phyloP scores from a whole-genome alignment of 2,888 invertebrate genomes.

The Tethea ocularis region DNA sequence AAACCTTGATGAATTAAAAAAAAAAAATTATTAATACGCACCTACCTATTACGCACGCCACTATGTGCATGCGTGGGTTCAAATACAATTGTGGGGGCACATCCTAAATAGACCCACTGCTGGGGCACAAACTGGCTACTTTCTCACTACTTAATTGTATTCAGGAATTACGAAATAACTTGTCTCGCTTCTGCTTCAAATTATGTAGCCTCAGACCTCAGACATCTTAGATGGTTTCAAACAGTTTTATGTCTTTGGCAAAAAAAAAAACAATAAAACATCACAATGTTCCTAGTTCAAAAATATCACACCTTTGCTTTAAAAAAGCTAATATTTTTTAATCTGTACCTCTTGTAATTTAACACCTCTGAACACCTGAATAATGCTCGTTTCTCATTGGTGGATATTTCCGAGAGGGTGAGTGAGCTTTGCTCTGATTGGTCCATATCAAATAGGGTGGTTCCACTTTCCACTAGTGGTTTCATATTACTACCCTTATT shows the following conservation, averaged over 20 bases:
- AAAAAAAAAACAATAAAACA: neutral
- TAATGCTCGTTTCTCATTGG: conserved; percentile 49
- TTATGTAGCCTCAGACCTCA: no score
- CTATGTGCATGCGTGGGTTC: no score
- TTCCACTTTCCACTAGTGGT: conserved; percentile 32
- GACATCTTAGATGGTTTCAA: no score
- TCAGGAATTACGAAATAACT: no score
- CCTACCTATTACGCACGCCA: no score
- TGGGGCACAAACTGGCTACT: no score
- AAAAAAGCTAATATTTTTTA: conserved; percentile 21
- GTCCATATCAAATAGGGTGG: conserved; percentile 54
- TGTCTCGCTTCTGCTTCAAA: no score
- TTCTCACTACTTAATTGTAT: no score
- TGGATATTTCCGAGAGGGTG: conserved; percentile 54
- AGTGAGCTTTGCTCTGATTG: conserved; percentile 51
- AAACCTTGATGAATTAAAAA: no score
- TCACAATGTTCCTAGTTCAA: neutral
- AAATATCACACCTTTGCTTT: conserved; percentile 3
- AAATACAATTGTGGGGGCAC: no score
- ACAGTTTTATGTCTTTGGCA: neutral
- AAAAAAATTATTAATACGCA: no score
- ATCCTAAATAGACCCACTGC: no score
- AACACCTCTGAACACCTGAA: conserved; percentile 68
- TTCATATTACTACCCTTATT: conserved; percentile 66
- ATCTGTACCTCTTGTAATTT: conserved; percentile 44